A percentile compares a stretch with the other conserved stretches of the same genome.
These are phyloP conservation scores for Drosophila eohydei DNA, from an alignment of 2,888 invertebrate genomes.

Conservation along the genomic window DNA sequence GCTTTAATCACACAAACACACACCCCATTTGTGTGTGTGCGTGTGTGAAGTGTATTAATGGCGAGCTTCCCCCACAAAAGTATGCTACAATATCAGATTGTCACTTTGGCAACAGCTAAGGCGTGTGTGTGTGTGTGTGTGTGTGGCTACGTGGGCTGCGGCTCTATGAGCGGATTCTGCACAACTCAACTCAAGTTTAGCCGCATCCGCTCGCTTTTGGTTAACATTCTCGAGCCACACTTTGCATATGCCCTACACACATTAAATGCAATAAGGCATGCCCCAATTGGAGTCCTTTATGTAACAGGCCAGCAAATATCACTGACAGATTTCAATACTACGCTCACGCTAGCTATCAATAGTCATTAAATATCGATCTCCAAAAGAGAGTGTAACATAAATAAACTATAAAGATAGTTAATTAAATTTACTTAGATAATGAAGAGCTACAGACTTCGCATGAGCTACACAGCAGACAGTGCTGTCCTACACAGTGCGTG, in stretches of 20 bases:
- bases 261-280: neutral
- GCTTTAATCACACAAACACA: constrained; percentile 20
- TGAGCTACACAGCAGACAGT: too few species aligned
- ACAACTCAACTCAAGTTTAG: constrained; percentile 21
- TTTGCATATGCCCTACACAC: neutral
- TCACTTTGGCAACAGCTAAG: constrained; percentile 26
- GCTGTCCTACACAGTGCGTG: too few species aligned
- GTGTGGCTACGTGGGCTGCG: neutral
- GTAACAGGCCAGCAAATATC: neutral
- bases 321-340: too few species aligned
- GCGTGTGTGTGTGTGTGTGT: neutral
- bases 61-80: constrained; percentile 51
- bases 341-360: too few species aligned
- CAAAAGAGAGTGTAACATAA: too few species aligned
- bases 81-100: constrained; percentile 52
- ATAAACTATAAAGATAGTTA: too few species aligned
- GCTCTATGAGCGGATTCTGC: constrained; percentile 9
- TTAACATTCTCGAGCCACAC: constrained; percentile 8
- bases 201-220: constrained; percentile 15
- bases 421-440: too few species aligned
- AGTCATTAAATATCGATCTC: neutral
- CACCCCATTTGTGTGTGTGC: constrained; percentile 1
- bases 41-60: constrained; percentile 29
- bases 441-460: too few species aligned
- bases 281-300: neutral